Conservation (phyloP, 2,113 vertebrate genomes). For the Sciurus niger region DNA sequence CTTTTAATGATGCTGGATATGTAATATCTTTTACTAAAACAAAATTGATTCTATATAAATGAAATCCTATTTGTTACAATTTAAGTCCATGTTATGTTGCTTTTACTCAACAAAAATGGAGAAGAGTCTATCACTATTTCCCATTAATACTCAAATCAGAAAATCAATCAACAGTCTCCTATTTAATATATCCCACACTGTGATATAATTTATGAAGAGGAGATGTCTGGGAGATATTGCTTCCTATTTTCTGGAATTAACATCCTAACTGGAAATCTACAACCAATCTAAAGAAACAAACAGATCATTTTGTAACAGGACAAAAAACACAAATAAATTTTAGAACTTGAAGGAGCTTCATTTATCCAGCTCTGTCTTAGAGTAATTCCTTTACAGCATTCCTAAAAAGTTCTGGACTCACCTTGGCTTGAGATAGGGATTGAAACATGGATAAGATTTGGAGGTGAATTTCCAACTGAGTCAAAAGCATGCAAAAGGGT, state of each 20-base stretch:
- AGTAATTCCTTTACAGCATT: not conserved
- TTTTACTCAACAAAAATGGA: constrained; percentile 40
- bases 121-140: not conserved
- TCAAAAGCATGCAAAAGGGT: not conserved
- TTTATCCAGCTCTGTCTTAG: not conserved
- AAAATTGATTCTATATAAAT: constrained; percentile 4
- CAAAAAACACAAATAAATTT: constrained; percentile 28
- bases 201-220: not conserved
- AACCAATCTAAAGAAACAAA: constrained; percentile 47
- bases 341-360: constrained; percentile 16
- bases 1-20: constrained; percentile 10
- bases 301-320: not conserved
- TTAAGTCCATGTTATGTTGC: constrained; percentile 24
- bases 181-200: not conserved
- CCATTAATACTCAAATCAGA: not conserved
- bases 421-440: not conserved
- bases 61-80: constrained; percentile 10
- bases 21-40: constrained; percentile 36
- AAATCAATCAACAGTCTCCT: not conserved
- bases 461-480: not conserved
- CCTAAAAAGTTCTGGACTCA: constrained; percentile 2
- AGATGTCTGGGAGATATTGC: not conserved
- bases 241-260: not conserved
- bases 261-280: not conserved
- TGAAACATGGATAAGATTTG: not conserved